Evolutionary conservation across 2,888 invertebrate genomes (phyloP), one percentile per base, ranked within the genome.

Genomic region (Heteropelma amictum): DNA sequence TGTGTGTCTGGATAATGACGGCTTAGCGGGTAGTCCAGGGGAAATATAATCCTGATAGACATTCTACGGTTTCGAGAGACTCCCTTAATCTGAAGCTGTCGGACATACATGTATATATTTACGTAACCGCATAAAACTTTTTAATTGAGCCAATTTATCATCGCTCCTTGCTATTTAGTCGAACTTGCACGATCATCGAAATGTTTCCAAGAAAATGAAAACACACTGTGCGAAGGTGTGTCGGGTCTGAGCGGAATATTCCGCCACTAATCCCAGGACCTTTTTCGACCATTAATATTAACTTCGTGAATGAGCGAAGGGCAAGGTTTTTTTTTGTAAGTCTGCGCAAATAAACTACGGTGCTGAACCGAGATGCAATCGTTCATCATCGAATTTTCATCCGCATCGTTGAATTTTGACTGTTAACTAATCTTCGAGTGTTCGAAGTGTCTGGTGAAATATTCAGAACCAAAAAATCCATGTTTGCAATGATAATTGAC

Each of bases 81-180:
- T 38, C 28, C 17, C 8, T 42, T 40, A 12, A 12, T 42, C 35
- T 60, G 23, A 45, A 30, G 21, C 30, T 14, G 17, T 12, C 35
- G 30, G 64, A 30, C 53, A 60, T 70, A 49, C 65, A 28, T 21
- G 40, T 35, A 58, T 35, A 60, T 70, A 49, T 61, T 23, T 21
- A 33, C 28, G 49, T 35, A 58, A 65, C 54, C 14, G 54, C 58
- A 76, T 47, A 14, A 56, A 79, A 79, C 77, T 79, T 79, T 79
- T 79, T 79, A 77, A 79, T 79, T 79, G 77, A 79, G 77, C 77
- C 78, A 79, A 77, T 79, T 76, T 79, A 79, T 79, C 72, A 54
- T 33, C 30, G 30, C 53, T 42, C 63, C 45, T 38, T 49, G 54
- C 58, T 61, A 49, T 70, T 67, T 67, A 60, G 38, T 49, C 38